Evolutionary conservation across 2,113 vertebrate genomes (phyloP).

Genomic region (Hippopotamus amphibius): DNA sequence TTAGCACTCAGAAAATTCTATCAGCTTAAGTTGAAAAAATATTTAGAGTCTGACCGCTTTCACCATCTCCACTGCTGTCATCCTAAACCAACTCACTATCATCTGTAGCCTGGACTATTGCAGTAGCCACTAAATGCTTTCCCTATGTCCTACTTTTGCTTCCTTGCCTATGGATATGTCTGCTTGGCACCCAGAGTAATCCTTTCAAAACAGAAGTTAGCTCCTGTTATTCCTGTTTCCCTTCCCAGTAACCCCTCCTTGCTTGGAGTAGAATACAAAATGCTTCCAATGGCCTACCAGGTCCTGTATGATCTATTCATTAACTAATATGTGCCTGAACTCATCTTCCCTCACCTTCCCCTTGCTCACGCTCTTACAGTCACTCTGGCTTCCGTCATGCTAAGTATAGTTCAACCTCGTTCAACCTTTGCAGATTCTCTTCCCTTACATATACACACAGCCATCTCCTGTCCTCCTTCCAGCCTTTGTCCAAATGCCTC

Average conservation of each 20-base stretch:
- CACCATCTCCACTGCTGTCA: not conserved
- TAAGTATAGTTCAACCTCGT: not conserved
- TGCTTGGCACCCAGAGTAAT: too few species aligned
- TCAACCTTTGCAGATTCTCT: not conserved
- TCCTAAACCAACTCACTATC: not conserved
- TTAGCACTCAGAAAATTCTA: not conserved
- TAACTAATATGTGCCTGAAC: not conserved
- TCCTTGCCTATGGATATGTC: not conserved
- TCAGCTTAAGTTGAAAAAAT: not conserved
- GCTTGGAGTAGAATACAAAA: not conserved
- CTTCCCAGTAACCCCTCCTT: not conserved
- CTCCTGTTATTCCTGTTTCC: not conserved
- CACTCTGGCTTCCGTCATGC: not conserved
- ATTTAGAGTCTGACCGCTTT: not conserved
- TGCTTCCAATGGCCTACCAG: not conserved
- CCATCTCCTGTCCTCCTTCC: not conserved
- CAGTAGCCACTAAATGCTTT: not conserved
- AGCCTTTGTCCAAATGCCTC: not conserved
- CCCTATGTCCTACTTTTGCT: accelerated
- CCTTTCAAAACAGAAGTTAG: not conserved
- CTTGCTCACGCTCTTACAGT: not conserved
- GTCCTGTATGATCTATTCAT: not conserved
- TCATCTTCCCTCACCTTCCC: not conserved
- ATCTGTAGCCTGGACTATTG: not conserved
- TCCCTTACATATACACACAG: not conserved